These are phyloP conservation scores for Hetaerina americana DNA, from an alignment of 1,140 invertebrate genomes.

Conservation along the genomic window DNA sequence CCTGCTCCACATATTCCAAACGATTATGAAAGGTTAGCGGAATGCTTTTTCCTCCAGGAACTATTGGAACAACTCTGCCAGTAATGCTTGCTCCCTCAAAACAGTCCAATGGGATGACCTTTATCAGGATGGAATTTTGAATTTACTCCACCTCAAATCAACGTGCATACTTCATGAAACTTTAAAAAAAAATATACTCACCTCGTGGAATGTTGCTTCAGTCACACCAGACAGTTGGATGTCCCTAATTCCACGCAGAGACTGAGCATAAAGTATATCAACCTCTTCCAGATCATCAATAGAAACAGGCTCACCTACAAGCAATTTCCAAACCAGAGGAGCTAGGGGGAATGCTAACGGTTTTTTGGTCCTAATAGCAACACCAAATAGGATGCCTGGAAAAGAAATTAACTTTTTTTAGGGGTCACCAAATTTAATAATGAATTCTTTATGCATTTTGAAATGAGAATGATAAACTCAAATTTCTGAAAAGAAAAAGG, in stretches of 20 bases:
- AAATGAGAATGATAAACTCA: too few relatives aligned
- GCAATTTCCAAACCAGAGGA: slow-evolving; percentile 49
- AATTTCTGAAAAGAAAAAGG: too few relatives aligned
- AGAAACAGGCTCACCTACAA: slow-evolving; percentile 42
- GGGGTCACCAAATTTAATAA: background rate
- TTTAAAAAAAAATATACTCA: slow-evolving; percentile 17
- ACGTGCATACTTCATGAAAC: background rate
- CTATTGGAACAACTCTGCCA: slow-evolving; percentile 43
- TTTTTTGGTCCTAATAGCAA: slow-evolving; percentile 44
- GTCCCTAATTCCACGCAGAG: slow-evolving; percentile 40
- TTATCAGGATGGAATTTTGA: too few relatives aligned
- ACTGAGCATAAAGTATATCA: slow-evolving; percentile 47
- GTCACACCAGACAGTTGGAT: slow-evolving; percentile 43
- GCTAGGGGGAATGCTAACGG: slow-evolving; percentile 47
- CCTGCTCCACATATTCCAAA: slow-evolving; percentile 45
- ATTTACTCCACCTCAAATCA: too few relatives aligned
- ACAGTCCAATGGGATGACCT: slow-evolving; percentile 48
- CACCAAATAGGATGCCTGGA: slow-evolving; percentile 42
- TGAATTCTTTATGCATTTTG: background rate
- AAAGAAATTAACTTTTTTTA: slow-evolving; percentile 6
- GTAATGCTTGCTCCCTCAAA: slow-evolving; percentile 51
- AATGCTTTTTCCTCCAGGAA: slow-evolving; percentile 43
- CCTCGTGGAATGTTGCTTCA: slow-evolving; percentile 48
- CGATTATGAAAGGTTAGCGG: slow-evolving; percentile 47
- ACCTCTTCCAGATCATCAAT: slow-evolving; percentile 52